Percentiles rank a stretch among this genome's conserved stretches.
phyloP scores from a whole-genome alignment of 2,888 invertebrate genomes.

The Papilio elwesi region DNA sequence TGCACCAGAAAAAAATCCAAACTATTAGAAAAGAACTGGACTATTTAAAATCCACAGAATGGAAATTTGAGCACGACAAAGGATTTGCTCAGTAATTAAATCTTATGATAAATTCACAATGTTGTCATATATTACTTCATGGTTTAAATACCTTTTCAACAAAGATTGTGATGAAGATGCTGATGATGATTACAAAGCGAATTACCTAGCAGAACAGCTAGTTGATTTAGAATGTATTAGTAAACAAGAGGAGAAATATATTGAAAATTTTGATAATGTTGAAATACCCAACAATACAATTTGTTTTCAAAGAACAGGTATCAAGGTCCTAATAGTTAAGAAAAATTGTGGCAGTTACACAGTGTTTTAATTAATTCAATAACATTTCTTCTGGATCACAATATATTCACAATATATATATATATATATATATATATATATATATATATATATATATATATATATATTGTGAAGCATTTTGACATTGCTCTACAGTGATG shows the following conservation, averaged over 20 bases:
- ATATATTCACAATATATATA: no score
- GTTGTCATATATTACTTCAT: slow-evolving; percentile 72
- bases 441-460: no score
- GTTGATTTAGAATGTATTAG: slow-evolving; percentile 62
- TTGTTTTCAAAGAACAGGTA: slow-evolving; percentile 74
- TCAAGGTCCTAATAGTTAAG: neutral
- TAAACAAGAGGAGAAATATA: slow-evolving; percentile 46
- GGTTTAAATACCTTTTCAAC: slow-evolving; percentile 67
- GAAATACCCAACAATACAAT: slow-evolving; percentile 55
- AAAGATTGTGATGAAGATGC: slow-evolving; percentile 47
- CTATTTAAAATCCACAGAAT: slow-evolving; percentile 90
- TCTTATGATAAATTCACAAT: slow-evolving; percentile 55
- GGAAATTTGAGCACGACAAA: slow-evolving; percentile 91
- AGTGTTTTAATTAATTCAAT: no score
- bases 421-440: no score
- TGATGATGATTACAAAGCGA: slow-evolving; percentile 60
- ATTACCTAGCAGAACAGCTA: slow-evolving; percentile 71
- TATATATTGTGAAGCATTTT: no score
- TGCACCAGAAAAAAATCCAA: slow-evolving; percentile 89
- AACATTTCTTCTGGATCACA: no score
- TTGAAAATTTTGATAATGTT: slow-evolving; percentile 35
- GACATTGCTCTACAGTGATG: no score
- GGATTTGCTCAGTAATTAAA: slow-evolving; percentile 82
- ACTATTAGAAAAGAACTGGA: slow-evolving; percentile 89
- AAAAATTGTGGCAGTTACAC: no score